A percentile compares a stretch with the other conserved stretches of the same genome.
Conservation (phyloP, 1,140 invertebrate species). For the Mercenaria mercenaria region DNA sequence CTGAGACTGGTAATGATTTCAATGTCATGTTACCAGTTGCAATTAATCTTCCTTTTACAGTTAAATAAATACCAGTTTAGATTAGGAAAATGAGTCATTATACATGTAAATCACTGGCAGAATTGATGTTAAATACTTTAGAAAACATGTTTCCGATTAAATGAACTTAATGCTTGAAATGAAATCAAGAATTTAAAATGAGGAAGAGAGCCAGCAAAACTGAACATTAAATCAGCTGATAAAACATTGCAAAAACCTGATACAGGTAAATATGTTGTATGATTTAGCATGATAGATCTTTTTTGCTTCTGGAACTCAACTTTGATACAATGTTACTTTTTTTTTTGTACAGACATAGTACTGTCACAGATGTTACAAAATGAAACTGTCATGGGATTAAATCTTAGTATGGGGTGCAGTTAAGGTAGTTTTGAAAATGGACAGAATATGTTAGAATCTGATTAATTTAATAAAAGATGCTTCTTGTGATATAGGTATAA, state of each 20-base stretch:
- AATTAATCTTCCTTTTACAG: not conserved
- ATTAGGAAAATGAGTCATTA: not conserved
- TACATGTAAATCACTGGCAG: not conserved
- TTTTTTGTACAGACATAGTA: not conserved
- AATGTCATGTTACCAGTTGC: not conserved
- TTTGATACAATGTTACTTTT: not conserved
- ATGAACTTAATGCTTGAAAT: not conserved
- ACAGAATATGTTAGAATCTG: no score
- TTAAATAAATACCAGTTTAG: constrained; percentile 23
- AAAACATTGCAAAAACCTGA: not conserved
- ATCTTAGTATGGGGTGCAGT: no score
- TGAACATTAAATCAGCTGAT: not conserved
- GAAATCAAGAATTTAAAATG: not conserved
- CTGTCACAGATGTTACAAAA: not conserved
- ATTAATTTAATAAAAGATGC: no score
- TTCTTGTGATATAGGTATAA: no score
- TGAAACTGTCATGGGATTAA: no score
- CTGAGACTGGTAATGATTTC: no score
- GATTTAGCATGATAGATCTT: not conserved
- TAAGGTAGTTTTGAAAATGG: no score
- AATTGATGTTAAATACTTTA: not conserved
- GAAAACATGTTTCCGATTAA: not conserved
- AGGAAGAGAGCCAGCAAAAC: not conserved
- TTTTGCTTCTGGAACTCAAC: not conserved
- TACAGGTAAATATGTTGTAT: not conserved